Evolutionary conservation across 2,113 vertebrate species (phyloP).

Genomic region (Cynocephalus volans): DNA sequence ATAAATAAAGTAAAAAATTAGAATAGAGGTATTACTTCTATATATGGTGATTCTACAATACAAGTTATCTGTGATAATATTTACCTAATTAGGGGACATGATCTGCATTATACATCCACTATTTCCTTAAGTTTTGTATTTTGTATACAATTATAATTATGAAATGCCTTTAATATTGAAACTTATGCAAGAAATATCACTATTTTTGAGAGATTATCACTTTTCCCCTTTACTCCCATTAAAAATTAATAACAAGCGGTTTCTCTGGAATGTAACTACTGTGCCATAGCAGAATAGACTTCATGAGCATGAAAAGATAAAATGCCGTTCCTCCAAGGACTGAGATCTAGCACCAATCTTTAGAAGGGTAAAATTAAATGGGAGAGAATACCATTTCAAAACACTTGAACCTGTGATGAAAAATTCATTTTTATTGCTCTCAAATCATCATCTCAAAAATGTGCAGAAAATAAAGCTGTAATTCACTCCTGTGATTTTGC

Average conservation of each 20-base stretch:
- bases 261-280: constrained; percentile 23
- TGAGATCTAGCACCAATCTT: neutral
- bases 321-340: neutral
- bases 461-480: neutral
- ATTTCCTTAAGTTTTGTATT: neutral
- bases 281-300: neutral
- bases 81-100: neutral
- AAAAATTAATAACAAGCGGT: neutral
- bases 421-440: constrained; percentile 26
- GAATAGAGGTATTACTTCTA: neutral
- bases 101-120: neutral
- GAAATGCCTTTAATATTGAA: constrained; percentile 2
- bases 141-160: neutral
- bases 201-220: neutral
- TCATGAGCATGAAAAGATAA: neutral
- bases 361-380: constrained; percentile 47
- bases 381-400: neutral
- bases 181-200: neutral
- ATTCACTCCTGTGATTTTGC: neutral
- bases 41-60: neutral
- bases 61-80: neutral
- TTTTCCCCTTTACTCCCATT: neutral
- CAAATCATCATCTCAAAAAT: constrained; percentile 51
- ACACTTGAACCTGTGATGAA: neutral
- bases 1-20: neutral